Evolutionary conservation across 2,113 vertebrate species (phyloP), one percentile per base, ranked within the genome.

Genomic region (Chaetodon trifascialis): DNA sequence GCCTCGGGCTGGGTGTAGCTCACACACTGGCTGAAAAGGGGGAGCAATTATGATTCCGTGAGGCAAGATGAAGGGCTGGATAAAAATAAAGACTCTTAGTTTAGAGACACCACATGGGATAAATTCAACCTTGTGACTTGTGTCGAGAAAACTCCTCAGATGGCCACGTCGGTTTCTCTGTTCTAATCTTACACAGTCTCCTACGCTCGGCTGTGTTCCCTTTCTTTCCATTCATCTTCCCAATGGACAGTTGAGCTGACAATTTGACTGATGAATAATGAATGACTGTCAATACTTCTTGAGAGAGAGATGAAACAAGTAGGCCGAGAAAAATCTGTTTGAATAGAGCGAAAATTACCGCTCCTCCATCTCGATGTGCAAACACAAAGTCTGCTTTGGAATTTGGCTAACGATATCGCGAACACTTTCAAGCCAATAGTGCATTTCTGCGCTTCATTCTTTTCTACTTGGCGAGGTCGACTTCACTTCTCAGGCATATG

Each of bases 11-110:
- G n/a, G 30, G 16, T 64, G 84, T 42, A 67, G 80, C 79, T 86
- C 49, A 81, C 76, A 60, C 5, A 46, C 19, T 1, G 72, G 54
- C 58, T 83, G 47, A 34, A 66, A 71, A 44, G 42, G 3, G 25
- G 36, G 44, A 49, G 59, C 67, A 68, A 91, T 88, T 89, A 87
- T 88, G 88, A 88, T 71, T 77, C 25, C 8, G 51, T 30, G 60
- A 84, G 52, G 14, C 51, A 82, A 86, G 84, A 91, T 80, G 62
- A 83, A 76, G 75, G 67, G 62, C 38, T 7, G 5, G 72, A 78
- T 82, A 82, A 82, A 88, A 80, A 80, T 77, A 86, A 80, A 71
- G 66, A 82, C 44, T 74, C 66, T 80, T 73, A 80, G 55, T 86
- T 77, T 80, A 62, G n/a, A 80, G 46, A n/a, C 40, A 49, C 60